Percentiles rank a stretch among this genome's conserved stretches.
Conservation (phyloP, 2,888 invertebrate genomes). For the Chloroclysta siterata region DNA sequence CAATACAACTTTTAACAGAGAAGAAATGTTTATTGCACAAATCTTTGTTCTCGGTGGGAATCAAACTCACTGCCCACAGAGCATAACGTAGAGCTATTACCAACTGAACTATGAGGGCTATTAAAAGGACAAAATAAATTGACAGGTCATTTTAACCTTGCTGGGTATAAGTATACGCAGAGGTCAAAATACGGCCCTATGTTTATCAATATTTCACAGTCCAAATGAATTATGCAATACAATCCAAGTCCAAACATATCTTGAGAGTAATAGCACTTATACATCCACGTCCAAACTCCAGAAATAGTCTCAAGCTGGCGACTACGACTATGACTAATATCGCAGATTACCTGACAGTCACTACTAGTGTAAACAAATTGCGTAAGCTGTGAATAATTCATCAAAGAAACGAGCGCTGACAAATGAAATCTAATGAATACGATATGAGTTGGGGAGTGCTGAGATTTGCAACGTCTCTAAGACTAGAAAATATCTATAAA, state of each 20-base stretch:
- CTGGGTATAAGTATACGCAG: no score
- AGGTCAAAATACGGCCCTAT: not conserved
- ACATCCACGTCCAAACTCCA: constrained; percentile 56
- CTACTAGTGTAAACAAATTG: constrained; percentile 73
- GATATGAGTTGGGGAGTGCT: constrained; percentile 69
- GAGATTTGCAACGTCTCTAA: constrained; percentile 60
- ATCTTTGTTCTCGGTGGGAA: no score
- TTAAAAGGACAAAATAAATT: no score
- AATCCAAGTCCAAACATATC: constrained; percentile 40
- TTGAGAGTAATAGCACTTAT: constrained; percentile 56
- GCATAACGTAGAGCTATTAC: no score
- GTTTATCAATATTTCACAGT: constrained; percentile 13
- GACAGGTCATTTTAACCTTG: no score
- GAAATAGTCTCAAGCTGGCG: constrained; percentile 51
- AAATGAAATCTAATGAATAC: constrained; percentile 83
- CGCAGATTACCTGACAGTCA: constrained; percentile 33
- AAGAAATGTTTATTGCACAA: no score
- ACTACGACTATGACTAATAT: constrained; percentile 44
- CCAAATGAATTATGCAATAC: constrained; percentile 24
- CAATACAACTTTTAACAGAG: no score
- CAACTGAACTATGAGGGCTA: no score
- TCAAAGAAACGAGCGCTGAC: constrained; percentile 77
- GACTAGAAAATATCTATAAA: constrained; percentile 38
- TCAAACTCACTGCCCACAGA: no score
- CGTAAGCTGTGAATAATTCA: constrained; percentile 76